phyloP scores from a whole-genome alignment of 2,888 invertebrate species.

The Carabus problematicus region DNA sequence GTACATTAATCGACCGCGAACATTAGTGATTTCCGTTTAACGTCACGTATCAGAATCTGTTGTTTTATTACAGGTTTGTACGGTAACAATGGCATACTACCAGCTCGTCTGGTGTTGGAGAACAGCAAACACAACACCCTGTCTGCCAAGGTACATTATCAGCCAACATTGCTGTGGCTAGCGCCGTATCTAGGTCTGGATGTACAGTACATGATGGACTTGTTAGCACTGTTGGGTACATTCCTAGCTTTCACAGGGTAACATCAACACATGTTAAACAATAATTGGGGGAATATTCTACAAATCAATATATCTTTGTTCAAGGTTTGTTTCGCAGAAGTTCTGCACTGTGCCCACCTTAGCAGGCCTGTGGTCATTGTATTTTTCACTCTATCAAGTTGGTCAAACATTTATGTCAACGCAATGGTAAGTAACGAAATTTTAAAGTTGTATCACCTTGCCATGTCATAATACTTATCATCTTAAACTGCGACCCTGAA shows the following conservation, averaged over 20 bases:
- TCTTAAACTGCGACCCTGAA: too few species aligned
- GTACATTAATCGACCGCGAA: too few species aligned
- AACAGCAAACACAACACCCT: constrained; percentile 61
- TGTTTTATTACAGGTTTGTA: constrained; percentile 67
- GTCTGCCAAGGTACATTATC: constrained; percentile 65
- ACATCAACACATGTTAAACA: constrained; percentile 44
- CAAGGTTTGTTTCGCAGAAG: constrained; percentile 67
- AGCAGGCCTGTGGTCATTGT: constrained; percentile 71
- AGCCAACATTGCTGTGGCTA: constrained; percentile 72
- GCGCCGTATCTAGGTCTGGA: constrained; percentile 71
- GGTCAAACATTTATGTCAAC: constrained; percentile 78
- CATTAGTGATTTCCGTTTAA: too few species aligned
- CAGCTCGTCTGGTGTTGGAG: constrained; percentile 62
- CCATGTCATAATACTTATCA: too few species aligned
- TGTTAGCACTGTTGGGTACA: constrained; percentile 69
- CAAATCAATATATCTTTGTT: constrained; percentile 34
- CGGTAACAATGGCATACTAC: constrained; percentile 77
- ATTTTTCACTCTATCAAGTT: constrained; percentile 77
- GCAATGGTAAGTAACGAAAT: constrained; percentile 68
- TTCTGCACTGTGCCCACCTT: constrained; percentile 69
- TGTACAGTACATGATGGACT: constrained; percentile 71
- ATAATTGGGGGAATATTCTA: neutral
- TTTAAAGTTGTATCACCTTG: too few species aligned
- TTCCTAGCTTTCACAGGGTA: constrained; percentile 72
- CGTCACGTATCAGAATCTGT: too few species aligned